Base-by-base conservation (phyloP, 2,113 vertebrate species). In the Holacanthus passer region DNA sequence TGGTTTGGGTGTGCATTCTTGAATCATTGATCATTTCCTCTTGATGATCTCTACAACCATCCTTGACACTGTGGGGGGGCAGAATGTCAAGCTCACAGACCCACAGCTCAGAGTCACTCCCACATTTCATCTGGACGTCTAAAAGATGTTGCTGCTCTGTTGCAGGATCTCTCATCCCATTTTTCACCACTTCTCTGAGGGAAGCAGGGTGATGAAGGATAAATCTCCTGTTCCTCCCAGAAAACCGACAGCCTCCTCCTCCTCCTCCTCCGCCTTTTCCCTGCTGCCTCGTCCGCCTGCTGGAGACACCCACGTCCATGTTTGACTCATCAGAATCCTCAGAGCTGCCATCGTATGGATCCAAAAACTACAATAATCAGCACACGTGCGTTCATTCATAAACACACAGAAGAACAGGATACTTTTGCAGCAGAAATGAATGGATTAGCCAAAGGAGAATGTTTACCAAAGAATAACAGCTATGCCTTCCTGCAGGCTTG, bases 291-390 rank as follows among this genome's bases (percentile, higher is more conserved):
- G 39, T 24, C 14, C 58, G 83, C 83, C 85, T 77, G 56, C 74
- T 71, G 37, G 87, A 74, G 16, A 65, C 67, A 3, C 75, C 27
- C 9, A 43, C 53, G 7, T 87, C 68, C 1, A 60, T 47, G 50
- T 86, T 87, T 0, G 92, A 59, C 7, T 94, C 93, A 35, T 98
- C 97, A 0, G 94, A 78, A 14, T 96, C 96, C 88, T 99, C 97
- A 4, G 94, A 96, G 72, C 97, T 95, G 0, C 95, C 96, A 6
- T 97, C 96, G 0, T 96, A 96, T 0, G 96, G 96, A 89, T 97
- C 97, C 94, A 93, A 78, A 86, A 94, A 91, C 97, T 98, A 72
- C 8, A 86, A 83, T 76, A 13, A 88, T 2, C 55, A 59, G n/a
- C 1, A 65, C 10, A 77, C 1, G 31, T 13, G 32, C n/a, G 41